These are phyloP conservation scores for Argynnis bischoffii DNA, from an alignment of 2,888 invertebrate genomes.

Conservation along the genomic window DNA sequence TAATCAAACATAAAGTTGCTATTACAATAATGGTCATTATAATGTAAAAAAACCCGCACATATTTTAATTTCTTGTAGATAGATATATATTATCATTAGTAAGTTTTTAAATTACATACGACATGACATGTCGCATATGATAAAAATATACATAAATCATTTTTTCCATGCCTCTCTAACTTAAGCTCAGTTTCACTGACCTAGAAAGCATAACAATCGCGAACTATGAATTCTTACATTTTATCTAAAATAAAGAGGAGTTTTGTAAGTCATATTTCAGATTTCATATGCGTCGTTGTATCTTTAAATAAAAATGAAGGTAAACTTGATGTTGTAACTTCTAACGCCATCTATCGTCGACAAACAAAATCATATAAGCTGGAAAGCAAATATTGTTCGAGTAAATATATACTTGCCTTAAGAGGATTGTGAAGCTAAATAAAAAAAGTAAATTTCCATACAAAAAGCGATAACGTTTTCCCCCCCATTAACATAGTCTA, in stretches of 20 bases:
- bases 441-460: no score
- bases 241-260: conserved; percentile 8
- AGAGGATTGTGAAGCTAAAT: no score
- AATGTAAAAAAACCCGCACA: no score
- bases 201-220: conserved; percentile 29
- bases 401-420: no score
- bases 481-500: no score
- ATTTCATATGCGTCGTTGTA: conserved; percentile 4
- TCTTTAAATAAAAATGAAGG: background rate
- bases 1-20: background rate
- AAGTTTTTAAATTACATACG: conserved; percentile 12
- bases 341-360: conserved; percentile 37
- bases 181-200: conserved; percentile 28
- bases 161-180: conserved; percentile 14
- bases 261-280: conserved; percentile 11
- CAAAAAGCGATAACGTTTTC: no score
- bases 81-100: background rate
- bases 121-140: conserved; percentile 12
- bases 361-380: background rate
- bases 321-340: conserved; percentile 2
- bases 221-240: conserved; percentile 13
- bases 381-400: no score
- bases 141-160: conserved; percentile 24
- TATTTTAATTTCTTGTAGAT: no score
- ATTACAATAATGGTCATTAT: no score